Percentiles rank a stretch among this genome's conserved stretches.
phyloP scores from a whole-genome alignment of 2,797 vertebrate genomes.

The Xerus rutilus region DNA sequence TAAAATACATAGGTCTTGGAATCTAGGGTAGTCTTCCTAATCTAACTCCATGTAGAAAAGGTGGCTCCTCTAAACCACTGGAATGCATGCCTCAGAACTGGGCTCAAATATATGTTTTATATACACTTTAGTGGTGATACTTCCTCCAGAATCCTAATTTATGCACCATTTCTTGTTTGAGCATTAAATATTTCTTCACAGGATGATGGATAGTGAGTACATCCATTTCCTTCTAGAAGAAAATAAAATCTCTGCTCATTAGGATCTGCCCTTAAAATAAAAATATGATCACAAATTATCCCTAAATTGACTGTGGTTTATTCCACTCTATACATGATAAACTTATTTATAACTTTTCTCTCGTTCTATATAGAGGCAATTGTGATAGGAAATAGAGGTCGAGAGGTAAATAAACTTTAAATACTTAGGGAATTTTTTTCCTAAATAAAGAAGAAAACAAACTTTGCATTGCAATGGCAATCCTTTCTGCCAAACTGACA shows the following conservation, averaged over 20 bases:
- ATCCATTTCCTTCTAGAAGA: not conserved
- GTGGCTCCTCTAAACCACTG: not conserved
- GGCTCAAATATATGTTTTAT: not conserved
- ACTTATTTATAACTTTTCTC: not conserved
- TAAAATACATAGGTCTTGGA: not conserved
- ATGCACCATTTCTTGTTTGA: not conserved
- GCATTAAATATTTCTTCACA: not conserved
- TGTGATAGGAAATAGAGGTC: not conserved
- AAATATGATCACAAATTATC: not conserved
- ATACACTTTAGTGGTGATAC: not conserved
- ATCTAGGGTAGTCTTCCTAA: not conserved
- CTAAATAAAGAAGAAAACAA: not conserved
- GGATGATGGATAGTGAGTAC: not conserved
- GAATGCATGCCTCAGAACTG: not conserved
- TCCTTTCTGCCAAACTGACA: not conserved
- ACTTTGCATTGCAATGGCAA: not conserved
- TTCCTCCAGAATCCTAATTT: not conserved
- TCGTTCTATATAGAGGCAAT: not conserved
- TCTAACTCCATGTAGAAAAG: not conserved
- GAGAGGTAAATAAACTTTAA: not conserved
- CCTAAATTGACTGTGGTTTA: not conserved
- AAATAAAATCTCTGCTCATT: not conserved
- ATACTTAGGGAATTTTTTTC: not conserved
- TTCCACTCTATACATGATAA: not conserved
- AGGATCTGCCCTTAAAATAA: not conserved